Conservation (phyloP, 2,797 vertebrate species). For the Fistularia commersonii region DNA sequence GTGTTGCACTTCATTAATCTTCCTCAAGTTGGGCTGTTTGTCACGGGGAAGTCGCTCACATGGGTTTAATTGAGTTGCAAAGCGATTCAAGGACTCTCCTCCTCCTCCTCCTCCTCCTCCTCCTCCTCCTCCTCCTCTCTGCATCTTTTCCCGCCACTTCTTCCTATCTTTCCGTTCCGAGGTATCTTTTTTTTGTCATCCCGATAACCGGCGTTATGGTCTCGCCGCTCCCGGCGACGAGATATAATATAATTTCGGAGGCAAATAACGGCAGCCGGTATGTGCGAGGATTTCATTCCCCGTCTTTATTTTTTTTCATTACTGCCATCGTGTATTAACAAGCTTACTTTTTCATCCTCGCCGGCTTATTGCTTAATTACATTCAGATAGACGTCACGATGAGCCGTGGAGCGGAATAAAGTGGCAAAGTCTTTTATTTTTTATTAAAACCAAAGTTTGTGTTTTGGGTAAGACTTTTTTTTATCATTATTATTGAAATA, state of each 20-base stretch:
- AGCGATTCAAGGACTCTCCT: neutral
- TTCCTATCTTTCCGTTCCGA: slow-evolving; percentile 27
- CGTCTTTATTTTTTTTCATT: slow-evolving; percentile 69
- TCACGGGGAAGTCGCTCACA: slow-evolving; percentile 11
- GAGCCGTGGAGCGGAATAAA: slow-evolving; percentile 58
- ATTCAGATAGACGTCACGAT: slow-evolving; percentile 56
- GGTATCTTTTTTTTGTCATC: slow-evolving; percentile 42
- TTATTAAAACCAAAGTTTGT: slow-evolving; percentile 72
- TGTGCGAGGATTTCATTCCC: slow-evolving; percentile 63
- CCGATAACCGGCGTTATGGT: slow-evolving; percentile 53
- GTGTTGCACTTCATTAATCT: slow-evolving; percentile 41
- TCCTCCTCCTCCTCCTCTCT: slow-evolving; percentile 4
- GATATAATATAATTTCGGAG: slow-evolving; percentile 71
- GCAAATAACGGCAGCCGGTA: slow-evolving; percentile 66
- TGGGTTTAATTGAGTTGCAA: slow-evolving; percentile 28
- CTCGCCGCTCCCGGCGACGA: slow-evolving; percentile 68
- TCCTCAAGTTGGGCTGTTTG: slow-evolving; percentile 14
- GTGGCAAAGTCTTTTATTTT: slow-evolving; percentile 69
- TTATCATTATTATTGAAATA: slow-evolving; percentile 11
- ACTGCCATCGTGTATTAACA: slow-evolving; percentile 73
- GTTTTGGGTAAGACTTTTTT: slow-evolving; percentile 49
- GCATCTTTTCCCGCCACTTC: slow-evolving; percentile 6
- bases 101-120: neutral
- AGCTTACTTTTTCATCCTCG: slow-evolving; percentile 74
- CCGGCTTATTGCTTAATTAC: slow-evolving; percentile 78